These are phyloP conservation scores for Heliconius charithonia DNA, from an alignment of 2,888 invertebrate species.

Conservation along the genomic window DNA sequence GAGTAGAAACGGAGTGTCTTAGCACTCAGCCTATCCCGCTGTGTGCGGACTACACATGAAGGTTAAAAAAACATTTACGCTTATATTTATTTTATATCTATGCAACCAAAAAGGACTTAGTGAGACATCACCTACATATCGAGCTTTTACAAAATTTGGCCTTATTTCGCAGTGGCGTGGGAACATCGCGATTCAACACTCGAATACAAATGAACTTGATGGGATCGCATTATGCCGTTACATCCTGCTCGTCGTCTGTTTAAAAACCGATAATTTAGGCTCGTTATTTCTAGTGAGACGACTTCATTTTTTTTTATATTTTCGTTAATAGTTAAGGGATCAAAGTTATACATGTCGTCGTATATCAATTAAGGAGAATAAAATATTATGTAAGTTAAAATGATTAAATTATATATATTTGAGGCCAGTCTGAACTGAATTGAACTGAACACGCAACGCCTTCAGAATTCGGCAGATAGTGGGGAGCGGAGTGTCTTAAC, in stretches of 20 bases:
- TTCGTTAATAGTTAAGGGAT: not conserved
- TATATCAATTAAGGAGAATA: too few relatives aligned
- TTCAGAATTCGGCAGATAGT: too few relatives aligned
- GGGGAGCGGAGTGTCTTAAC: too few relatives aligned
- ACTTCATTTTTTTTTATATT: not conserved
- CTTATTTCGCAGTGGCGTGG: slow-evolving; percentile 50
- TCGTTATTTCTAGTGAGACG: slow-evolving; percentile 12
- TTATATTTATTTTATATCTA: too few relatives aligned
- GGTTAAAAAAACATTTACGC: not conserved
- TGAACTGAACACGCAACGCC: too few relatives aligned
- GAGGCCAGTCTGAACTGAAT: too few relatives aligned
- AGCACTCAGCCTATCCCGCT: too few relatives aligned
- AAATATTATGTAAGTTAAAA: too few relatives aligned
- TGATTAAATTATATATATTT: too few relatives aligned
- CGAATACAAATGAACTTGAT: slow-evolving; percentile 71
- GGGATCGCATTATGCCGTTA: slow-evolving; percentile 43
- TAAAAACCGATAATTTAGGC: slow-evolving; percentile 37
- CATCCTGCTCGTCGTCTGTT: slow-evolving; percentile 36
- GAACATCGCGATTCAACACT: slow-evolving; percentile 59
- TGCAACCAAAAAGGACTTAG: not conserved
- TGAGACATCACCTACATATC: not conserved
- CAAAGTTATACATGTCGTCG: too few relatives aligned
- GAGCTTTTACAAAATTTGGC: slow-evolving; percentile 21
- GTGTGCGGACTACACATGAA: too few relatives aligned
- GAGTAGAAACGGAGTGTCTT: too few relatives aligned